Evolutionary conservation across 2,888 invertebrate genomes (phyloP).

Genomic region (Nebria brevicollis): DNA sequence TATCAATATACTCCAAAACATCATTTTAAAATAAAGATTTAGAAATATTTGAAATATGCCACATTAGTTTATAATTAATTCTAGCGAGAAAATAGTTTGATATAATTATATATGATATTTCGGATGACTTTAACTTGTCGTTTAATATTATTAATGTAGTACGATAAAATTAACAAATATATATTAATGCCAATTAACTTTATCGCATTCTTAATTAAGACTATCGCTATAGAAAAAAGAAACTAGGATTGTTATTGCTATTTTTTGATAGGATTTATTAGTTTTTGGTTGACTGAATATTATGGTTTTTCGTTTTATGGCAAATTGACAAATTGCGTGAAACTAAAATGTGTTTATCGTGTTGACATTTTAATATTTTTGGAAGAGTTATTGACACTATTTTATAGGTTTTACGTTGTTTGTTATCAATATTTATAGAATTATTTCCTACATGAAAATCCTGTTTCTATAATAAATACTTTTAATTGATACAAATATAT

Average conservation of each 20-base stretch:
- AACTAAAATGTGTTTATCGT: not conserved
- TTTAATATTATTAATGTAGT: not conserved
- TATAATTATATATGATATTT: not conserved
- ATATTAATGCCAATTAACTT: constrained; percentile 5
- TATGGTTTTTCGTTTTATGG: constrained; percentile 24
- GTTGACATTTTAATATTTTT: constrained; percentile 31
- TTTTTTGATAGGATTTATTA: constrained; percentile 4
- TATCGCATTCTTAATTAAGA: constrained; percentile 2
- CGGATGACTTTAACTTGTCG: not conserved
- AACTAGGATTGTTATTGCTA: constrained; percentile 4
- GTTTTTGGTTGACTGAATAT: not conserved
- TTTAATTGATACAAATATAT: not conserved
- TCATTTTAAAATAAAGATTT: too few relatives aligned
- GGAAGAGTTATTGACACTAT: not conserved
- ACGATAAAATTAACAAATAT: constrained; percentile 11
- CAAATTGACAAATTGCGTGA: constrained; percentile 31
- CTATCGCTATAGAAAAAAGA: not conserved
- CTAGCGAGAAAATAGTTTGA: not conserved
- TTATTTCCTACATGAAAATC: not conserved
- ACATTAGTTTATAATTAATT: constrained; percentile 2
- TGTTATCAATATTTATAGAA: not conserved
- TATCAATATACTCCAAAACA: too few relatives aligned
- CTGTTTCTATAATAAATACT: not conserved
- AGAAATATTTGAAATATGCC: not conserved
- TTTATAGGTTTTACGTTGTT: not conserved